Percentiles rank a stretch among this genome's conserved stretches.
phyloP scores from a whole-genome alignment of 2,113 vertebrate genomes.

The Takifugu flavidus region DNA sequence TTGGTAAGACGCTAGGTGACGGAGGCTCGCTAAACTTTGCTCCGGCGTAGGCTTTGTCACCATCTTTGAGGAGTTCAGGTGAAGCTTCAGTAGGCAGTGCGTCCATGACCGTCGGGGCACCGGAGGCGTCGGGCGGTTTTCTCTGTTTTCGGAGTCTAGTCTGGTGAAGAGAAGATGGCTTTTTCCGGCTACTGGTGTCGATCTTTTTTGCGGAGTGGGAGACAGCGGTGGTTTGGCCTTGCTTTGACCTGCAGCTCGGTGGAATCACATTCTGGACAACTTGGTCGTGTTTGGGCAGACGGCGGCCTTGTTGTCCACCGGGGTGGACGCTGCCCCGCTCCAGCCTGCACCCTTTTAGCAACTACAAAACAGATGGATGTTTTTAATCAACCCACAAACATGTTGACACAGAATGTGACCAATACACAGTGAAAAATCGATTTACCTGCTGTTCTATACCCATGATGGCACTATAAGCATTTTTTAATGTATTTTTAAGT shows the following conservation, averaged over 20 bases:
- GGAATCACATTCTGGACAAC: conserved; percentile 56
- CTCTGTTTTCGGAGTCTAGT: conserved; percentile 70
- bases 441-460: background rate
- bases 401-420: background rate
- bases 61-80: conserved; percentile 78
- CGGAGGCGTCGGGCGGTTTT: conserved; percentile 76
- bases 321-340: conserved; percentile 74
- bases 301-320: conserved; percentile 70
- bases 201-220: conserved; percentile 68
- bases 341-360: conserved; percentile 80
- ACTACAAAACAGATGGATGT: conserved; percentile 70
- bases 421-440: too few species aligned
- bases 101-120: conserved; percentile 70
- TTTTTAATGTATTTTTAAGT: too few species aligned
- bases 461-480: background rate
- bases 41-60: conserved; percentile 87
- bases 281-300: conserved; percentile 76
- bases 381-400: background rate
- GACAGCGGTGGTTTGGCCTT: conserved; percentile 50
- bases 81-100: conserved; percentile 59
- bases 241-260: conserved; percentile 78
- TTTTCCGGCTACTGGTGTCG: conserved; percentile 74
- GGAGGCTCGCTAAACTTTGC: conserved; percentile 95
- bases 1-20: conserved; percentile 91
- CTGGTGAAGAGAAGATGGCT: conserved; percentile 57